Evolutionary conservation across 2,113 vertebrate genomes (phyloP).

Genomic region (Elanus axillaris): DNA sequence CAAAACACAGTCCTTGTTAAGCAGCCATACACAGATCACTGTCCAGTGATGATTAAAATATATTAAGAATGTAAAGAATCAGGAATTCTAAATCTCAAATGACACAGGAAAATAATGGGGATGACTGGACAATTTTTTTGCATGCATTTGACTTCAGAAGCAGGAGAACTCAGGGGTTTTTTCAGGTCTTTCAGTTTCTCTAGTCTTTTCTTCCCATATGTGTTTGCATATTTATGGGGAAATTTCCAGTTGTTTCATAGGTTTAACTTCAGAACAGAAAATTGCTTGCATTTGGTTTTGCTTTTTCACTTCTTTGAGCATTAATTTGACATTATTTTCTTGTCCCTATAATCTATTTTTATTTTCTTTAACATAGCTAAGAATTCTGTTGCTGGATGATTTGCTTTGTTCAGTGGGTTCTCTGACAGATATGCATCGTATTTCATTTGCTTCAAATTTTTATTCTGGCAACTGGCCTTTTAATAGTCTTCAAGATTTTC

Average conservation of each 20-base stretch:
- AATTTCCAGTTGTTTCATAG: background rate
- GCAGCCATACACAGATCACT: background rate
- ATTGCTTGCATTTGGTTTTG: background rate
- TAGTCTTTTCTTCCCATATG: background rate
- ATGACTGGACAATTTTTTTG: background rate
- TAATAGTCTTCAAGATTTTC: constrained; percentile 12
- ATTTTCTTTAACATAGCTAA: background rate
- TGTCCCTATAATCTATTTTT: background rate
- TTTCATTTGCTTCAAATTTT: constrained; percentile 6
- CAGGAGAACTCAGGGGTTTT: background rate
- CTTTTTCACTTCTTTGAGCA: background rate
- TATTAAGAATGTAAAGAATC: background rate
- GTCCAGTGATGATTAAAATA: background rate
- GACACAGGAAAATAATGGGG: background rate
- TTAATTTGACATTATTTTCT: background rate
- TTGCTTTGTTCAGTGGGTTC: background rate
- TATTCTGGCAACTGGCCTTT: background rate
- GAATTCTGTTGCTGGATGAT: background rate
- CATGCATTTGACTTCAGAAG: background rate
- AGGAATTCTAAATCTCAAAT: background rate
- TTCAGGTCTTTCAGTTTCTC: background rate
- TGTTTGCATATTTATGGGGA: background rate
- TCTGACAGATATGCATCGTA: background rate
- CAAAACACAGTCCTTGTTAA: background rate
- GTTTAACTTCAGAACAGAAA: background rate